phyloP scores from a whole-genome alignment of 1,140 invertebrate genomes.

The Dreissena rostriformis region DNA sequence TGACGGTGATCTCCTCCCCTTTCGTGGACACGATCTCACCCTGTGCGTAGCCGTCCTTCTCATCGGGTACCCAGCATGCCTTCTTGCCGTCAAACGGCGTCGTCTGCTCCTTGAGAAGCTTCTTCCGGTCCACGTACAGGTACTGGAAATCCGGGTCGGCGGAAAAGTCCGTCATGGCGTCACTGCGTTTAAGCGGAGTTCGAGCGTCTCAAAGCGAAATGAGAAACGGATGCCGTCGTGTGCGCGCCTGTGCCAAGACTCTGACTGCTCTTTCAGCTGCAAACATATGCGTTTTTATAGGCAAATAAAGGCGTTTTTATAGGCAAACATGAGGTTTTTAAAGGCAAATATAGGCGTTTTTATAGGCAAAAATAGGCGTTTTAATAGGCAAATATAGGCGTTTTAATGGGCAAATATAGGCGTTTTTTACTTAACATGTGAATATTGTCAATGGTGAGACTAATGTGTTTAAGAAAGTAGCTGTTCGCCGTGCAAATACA shows the following conservation, averaged over 20 bases:
- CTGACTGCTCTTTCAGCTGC: conserved; percentile 35
- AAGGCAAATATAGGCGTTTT: too few species aligned
- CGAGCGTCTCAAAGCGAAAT: conserved; percentile 4
- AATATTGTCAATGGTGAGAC: too few species aligned
- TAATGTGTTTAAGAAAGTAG: too few species aligned
- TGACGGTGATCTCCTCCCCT: conserved; percentile 97
- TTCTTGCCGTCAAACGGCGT: conserved; percentile 97
- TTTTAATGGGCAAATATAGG: too few species aligned
- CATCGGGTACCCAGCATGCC: conserved; percentile 98
- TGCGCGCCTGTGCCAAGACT: conserved; percentile 41
- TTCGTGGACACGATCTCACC: conserved; percentile 99
- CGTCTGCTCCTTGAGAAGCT: conserved; percentile 75
- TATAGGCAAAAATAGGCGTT: too few species aligned
- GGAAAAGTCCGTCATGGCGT: conserved; percentile 43
- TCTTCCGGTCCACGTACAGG: conserved; percentile 78
- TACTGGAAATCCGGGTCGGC: conserved; percentile 73
- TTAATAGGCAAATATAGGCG: too few species aligned
- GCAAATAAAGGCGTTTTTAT: too few species aligned
- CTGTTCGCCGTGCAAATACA: too few species aligned
- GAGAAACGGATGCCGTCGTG: background rate
- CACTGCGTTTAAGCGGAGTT: background rate
- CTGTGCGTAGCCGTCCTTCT: conserved; percentile 97
- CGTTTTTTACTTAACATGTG: too few species aligned
- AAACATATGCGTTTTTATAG: background rate
- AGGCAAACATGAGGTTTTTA: too few species aligned